Conservation (phyloP, 2,888 invertebrate genomes). For the Salpingus planirostris region DNA sequence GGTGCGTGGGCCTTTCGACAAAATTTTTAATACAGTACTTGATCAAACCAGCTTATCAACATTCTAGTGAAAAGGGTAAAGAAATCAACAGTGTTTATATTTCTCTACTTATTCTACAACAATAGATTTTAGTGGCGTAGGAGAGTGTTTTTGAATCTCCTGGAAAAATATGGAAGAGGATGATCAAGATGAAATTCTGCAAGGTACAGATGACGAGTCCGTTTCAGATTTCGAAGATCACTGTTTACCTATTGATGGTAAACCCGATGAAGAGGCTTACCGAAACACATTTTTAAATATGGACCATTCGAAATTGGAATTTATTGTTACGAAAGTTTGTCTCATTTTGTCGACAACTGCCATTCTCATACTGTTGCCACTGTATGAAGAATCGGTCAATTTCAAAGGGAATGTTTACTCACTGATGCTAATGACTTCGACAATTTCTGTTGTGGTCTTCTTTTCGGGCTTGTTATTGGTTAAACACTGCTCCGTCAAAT, state of each 20-base stretch:
- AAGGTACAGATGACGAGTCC: conserved; percentile 37
- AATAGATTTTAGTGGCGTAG: too few relatives aligned
- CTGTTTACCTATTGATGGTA: conserved; percentile 30
- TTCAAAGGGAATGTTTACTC: conserved; percentile 33
- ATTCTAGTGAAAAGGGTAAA: too few relatives aligned
- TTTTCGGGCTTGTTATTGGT: conserved; percentile 24
- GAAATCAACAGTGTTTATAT: too few relatives aligned
- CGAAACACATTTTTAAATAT: conserved; percentile 24
- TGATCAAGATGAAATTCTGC: conserved; percentile 37
- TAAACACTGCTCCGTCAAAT: conserved; percentile 27
- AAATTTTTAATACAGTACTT: too few relatives aligned
- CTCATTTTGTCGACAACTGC: conserved; percentile 44
- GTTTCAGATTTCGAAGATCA: conserved; percentile 36
- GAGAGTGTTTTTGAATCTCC: background rate
- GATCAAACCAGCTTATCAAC: too few relatives aligned
- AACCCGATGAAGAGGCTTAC: conserved; percentile 25
- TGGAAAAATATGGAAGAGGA: conserved; percentile 21
- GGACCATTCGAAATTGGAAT: conserved; percentile 38
- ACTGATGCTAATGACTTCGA: conserved; percentile 30
- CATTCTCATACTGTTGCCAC: conserved; percentile 45
- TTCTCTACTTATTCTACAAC: too few relatives aligned
- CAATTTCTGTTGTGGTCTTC: conserved; percentile 27
- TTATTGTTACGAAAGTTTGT: conserved; percentile 40
- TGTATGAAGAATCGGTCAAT: conserved; percentile 42
- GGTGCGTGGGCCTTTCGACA: too few relatives aligned